phyloP scores from a whole-genome alignment of 1,140 invertebrate genomes.

The Centruroides sculpturatus region DNA sequence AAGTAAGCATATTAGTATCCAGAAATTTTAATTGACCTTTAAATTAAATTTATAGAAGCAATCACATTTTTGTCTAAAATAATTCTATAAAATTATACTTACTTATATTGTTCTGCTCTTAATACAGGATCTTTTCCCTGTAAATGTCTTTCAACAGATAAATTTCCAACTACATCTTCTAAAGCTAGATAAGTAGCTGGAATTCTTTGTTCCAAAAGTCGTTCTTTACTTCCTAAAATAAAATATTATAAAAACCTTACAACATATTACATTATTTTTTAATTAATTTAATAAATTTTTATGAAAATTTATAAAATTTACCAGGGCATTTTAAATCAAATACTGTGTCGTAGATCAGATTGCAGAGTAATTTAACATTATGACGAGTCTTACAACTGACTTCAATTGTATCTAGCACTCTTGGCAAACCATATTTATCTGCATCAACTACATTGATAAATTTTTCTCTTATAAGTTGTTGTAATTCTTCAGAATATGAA shows the following conservation, averaged over 20 bases:
- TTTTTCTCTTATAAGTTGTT: conserved; percentile 71
- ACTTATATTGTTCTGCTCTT: conserved; percentile 67
- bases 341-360: conserved; percentile 85
- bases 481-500: conserved; percentile 62
- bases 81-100: conserved; percentile 9
- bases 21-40: not conserved
- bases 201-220: conserved; percentile 82
- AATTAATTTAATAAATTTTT: not conserved
- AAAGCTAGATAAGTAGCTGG: conserved; percentile 89
- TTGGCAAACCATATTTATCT: conserved; percentile 85
- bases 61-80: not conserved
- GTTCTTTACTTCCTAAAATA: conserved; percentile 62
- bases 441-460: conserved; percentile 90
- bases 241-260: not conserved
- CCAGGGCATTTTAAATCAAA: conserved; percentile 76
- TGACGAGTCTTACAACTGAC: conserved; percentile 72
- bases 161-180: conserved; percentile 72
- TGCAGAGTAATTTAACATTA: conserved; percentile 80
- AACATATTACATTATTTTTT: not conserved
- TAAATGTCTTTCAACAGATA: conserved; percentile 48
- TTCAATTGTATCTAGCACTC: conserved; percentile 86
- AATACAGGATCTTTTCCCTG: conserved; percentile 64
- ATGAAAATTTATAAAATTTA: conserved; percentile 20
- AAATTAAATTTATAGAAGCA: not conserved
- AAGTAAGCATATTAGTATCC: no score